These are phyloP conservation scores for Nycticebus coucang DNA, from an alignment of 2,113 vertebrate genomes.

Conservation along the genomic window DNA sequence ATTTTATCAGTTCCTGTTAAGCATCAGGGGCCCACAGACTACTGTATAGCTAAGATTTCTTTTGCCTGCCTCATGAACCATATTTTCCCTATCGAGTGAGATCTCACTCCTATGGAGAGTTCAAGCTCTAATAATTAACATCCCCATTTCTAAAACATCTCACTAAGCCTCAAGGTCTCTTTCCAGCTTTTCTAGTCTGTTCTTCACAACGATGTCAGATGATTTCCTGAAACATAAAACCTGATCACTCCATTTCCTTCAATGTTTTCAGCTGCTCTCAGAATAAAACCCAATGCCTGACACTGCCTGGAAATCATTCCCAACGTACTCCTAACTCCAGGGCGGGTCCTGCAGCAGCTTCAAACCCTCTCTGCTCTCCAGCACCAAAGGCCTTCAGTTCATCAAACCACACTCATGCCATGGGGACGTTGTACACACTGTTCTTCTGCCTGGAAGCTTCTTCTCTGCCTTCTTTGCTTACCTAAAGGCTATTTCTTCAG, in stretches of 20 bases:
- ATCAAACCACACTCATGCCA: neutral
- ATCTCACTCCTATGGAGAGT: neutral
- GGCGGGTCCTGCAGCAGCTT: neutral
- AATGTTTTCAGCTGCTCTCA: neutral
- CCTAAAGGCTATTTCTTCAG: slow-evolving; percentile 34
- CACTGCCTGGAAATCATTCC: neutral
- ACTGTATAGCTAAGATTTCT: neutral
- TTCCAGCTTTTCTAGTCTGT: neutral
- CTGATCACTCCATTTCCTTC: neutral
- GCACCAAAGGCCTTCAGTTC: neutral
- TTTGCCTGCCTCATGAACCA: neutral
- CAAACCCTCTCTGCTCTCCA: neutral
- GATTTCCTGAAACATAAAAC: neutral
- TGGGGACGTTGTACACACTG: neutral
- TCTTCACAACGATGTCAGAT: neutral
- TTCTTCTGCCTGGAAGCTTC: neutral
- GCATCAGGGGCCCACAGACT: neutral
- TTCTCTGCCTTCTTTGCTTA: slow-evolving; percentile 5
- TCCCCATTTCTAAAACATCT: neutral
- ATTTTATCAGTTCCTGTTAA: neutral
- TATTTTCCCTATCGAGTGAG: neutral
- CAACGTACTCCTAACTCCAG: neutral
- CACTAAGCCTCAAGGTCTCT: neutral
- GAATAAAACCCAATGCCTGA: neutral
- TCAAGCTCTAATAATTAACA: neutral